Base-by-base conservation (phyloP, 2,888 invertebrate genomes). In the Cephus pygmeus region DNA sequence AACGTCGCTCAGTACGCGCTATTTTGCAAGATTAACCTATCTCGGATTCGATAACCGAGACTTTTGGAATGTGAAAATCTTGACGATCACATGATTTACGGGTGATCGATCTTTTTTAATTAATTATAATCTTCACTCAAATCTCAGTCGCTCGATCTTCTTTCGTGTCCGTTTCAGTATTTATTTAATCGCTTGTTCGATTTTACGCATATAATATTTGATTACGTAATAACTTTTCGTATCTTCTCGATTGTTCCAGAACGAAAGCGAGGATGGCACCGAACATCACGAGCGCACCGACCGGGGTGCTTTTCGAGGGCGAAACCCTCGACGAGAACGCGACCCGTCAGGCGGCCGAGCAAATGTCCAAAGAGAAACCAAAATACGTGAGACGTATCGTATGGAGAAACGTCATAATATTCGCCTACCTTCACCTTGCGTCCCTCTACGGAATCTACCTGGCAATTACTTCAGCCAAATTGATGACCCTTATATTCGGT, bases 351-450 rank as follows among this genome's bases (percentile, higher is more conserved):
- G 23, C 75, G 30, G 34, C 68, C 74, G 31, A 76, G 56, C 34
- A 76, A 71, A 73, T 69, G 6, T 56, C 81, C 31, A 79, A 82
- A 78, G 77, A 79, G 31, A 79, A 81, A 74, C 33, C 73, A 34
- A 33, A 85, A 30, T 90, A 90, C 80, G 83, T 82, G 77, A 81
- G 86, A 73, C 80, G 89, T 73, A 91, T 96, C 74, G 97, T 97
- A 11, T 97, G 97, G 97, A 93, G 96, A 83, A 97, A 97, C 89
- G 96, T 97, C 75, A 91, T 95, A n/a, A 93, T 96, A 1, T 97
- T 97, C 88, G 92, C 93, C 12, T 96, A 95, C 88, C 93, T 97
- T 80, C 97, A 97, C 89, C 69, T 94, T 75, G 95, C 95, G 3
- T 96, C 96, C 0, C 77, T 97, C 0, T 97, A 96, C 88, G 97